These are phyloP conservation scores for Heliconius hortense DNA, from an alignment of 2,888 invertebrate genomes.

Conservation along the genomic window DNA sequence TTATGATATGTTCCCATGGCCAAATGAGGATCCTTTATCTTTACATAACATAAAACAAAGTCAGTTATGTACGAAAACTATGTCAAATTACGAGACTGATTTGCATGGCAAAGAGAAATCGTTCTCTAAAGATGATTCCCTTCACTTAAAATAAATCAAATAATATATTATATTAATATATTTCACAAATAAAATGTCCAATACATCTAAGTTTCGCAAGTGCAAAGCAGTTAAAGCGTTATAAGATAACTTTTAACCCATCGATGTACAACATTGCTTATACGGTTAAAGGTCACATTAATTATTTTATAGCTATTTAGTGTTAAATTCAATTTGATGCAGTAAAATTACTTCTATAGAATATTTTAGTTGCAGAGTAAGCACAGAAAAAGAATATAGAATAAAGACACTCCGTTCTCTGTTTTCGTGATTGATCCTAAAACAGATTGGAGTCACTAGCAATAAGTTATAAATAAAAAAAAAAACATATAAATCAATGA, in stretches of 20 bases:
- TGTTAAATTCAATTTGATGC: not conserved
- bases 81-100: not conserved
- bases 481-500: too few species aligned
- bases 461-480: too few species aligned
- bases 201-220: not conserved
- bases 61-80: not conserved
- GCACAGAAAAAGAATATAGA: too few species aligned
- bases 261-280: slow-evolving; percentile 8
- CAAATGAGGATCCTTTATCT: not conserved
- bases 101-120: too few species aligned
- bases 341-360: not conserved
- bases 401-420: too few species aligned
- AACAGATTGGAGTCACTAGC: too few species aligned
- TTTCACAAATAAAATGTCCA: not conserved
- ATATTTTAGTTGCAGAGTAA: not conserved
- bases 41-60: not conserved
- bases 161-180: not conserved
- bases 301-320: not conserved
- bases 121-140: too few species aligned
- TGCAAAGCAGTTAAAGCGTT: slow-evolving; percentile 9
- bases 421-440: too few species aligned
- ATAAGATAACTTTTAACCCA: slow-evolving; percentile 22
- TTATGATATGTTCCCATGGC: not conserved
- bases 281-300: slow-evolving; percentile 1
- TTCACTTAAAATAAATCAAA: not conserved